Evolutionary conservation across 2,888 invertebrate genomes (phyloP), one percentile per base, ranked within the genome.

Genomic region (Temnothorax rugatulus): DNA sequence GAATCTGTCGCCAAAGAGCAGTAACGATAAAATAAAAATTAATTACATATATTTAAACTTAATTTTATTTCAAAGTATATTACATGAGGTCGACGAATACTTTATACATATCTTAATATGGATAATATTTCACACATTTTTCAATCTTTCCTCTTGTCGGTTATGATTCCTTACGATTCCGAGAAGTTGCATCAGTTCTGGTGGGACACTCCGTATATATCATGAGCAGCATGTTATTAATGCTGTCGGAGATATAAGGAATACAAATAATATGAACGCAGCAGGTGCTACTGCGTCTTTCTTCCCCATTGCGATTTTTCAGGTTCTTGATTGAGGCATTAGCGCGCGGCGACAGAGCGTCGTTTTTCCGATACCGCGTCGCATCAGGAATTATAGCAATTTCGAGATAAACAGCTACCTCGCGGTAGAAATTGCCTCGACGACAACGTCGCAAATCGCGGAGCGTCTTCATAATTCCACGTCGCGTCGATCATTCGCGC

Each of bases 341-440:
- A 81, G 71, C 59, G 79, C 13, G 38, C 71, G 47, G 25, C 34
- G 79, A 79, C 59, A 38, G 64, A n/a, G 47, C 73, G 21, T 50
- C 71, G 79, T 79, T 71, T 61, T 71, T 71, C 59, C 73, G n/a
- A 81, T 81, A 81, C 25, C 47, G 25, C 79, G 59, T 50, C 79
- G 44, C 59, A 71, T n/a, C 69, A 71, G 59, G 71, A 79, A 79
- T 79, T 79, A 79, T 79, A 79, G 79, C 79, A 79, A 79, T 79
- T 71, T 47, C 71, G 79, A 44, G 79, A 79, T 79, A 79, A 79
- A 79, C 79, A 79, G 71, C 47, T 57, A 44, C 8, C 47, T 50
- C 21, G 69, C 54, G 44, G 38, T 38, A 61, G 71, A 73, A 79
- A 81, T 81, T 81, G 59, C 79, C 38, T 61, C 71, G 34, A 69